Conservation (phyloP, 37 sponge, comb jelly and placozoan genomes). For the Chondrilla cf. caribensis region DNA sequence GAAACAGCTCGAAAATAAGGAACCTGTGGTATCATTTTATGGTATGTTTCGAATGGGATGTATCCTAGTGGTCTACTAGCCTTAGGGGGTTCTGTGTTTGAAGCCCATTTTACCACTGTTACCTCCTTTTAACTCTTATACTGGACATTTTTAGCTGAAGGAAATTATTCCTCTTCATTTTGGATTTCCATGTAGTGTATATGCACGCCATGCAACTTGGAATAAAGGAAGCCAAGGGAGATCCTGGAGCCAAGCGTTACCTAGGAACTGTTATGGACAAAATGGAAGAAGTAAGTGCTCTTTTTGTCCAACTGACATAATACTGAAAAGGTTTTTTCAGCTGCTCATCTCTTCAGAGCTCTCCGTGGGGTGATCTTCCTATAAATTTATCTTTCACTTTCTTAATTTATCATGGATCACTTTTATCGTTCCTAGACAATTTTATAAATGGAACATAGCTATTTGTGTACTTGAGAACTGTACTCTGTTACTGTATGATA, state of each 20-base stretch:
- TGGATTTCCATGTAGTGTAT: slow-evolving; percentile 42
- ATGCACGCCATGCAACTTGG: slow-evolving; percentile 74
- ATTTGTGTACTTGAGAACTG: no score
- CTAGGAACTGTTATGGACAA: slow-evolving; percentile 60
- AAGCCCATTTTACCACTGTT: not conserved
- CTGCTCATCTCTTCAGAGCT: no score
- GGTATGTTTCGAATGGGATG: not conserved
- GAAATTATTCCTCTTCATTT: not conserved
- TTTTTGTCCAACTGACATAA: no score
- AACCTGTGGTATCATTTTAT: slow-evolving; percentile 57
- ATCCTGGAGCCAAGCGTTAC: slow-evolving; percentile 50
- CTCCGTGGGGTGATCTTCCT: no score
- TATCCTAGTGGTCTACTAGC: not conserved
- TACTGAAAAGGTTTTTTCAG: no score
- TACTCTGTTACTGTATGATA: no score
- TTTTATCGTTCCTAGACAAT: no score
- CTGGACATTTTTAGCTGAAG: not conserved
- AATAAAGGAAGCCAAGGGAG: slow-evolving; percentile 33
- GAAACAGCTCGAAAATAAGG: slow-evolving; percentile 70
- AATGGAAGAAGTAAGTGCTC: slow-evolving; percentile 55
- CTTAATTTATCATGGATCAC: no score
- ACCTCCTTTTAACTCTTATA: not conserved
- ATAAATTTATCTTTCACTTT: no score
- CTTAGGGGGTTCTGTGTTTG: not conserved
- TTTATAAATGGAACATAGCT: no score